Conservation (phyloP, 2,797 vertebrate genomes). For the Varecia variegata region DNA sequence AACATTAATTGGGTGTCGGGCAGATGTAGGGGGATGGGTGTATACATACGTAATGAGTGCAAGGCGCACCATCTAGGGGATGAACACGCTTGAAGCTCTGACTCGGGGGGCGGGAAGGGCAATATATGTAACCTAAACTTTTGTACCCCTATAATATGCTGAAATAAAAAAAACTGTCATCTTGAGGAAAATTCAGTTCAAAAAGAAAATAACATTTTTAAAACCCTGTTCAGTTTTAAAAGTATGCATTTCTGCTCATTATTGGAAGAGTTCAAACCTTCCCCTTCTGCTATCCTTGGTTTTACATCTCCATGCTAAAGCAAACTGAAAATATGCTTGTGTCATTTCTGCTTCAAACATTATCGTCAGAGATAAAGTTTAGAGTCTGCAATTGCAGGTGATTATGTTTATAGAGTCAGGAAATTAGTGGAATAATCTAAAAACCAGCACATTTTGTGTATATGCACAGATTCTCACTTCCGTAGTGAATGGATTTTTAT, state of each 20-base stretch:
- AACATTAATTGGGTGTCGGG: too few species aligned
- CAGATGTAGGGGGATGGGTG: too few species aligned
- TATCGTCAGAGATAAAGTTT: conserved; percentile 39
- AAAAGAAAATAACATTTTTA: neutral
- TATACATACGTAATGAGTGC: too few species aligned
- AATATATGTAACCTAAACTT: too few species aligned
- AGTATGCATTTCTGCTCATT: neutral
- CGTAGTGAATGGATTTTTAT: conserved; percentile 41
- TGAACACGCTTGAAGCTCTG: too few species aligned
- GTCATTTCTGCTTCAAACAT: conserved; percentile 62
- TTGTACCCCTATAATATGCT: too few species aligned
- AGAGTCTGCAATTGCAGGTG: conserved; percentile 37
- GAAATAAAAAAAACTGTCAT: neutral
- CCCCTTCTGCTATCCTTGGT: neutral
- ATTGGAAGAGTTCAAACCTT: conserved; percentile 13
- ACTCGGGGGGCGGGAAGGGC: too few species aligned
- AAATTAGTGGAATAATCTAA: conserved; percentile 26
- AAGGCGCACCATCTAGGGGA: too few species aligned
- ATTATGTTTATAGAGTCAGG: conserved; percentile 47
- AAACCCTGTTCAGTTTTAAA: neutral
- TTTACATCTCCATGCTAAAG: neutral
- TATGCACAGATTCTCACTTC: neutral
- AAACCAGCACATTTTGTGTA: conserved; percentile 5
- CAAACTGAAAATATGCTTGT: conserved; percentile 46
- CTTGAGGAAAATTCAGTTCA: neutral